phyloP scores from a whole-genome alignment of 2,888 invertebrate genomes.

The Platycheirus rosarum region DNA sequence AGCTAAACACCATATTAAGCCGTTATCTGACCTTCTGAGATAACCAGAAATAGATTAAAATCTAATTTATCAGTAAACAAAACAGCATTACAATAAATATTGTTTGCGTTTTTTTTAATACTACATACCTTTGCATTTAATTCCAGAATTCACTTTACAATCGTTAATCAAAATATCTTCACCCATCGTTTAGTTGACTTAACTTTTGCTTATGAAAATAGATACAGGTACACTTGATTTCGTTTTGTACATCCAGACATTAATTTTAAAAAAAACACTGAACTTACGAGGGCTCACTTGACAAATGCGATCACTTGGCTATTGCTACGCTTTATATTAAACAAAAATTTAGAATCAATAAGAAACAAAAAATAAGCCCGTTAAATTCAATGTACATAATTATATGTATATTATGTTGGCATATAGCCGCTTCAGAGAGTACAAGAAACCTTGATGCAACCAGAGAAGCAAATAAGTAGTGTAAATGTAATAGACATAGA shows the following conservation, averaged over 20 bases:
- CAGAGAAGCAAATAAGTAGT: not conserved
- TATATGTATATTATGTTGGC: too few relatives aligned
- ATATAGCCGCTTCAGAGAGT: constrained; percentile 1
- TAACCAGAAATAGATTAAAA: not conserved
- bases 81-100: too few relatives aligned
- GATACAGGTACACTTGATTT: not conserved
- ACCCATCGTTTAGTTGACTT: constrained; percentile 48
- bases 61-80: too few relatives aligned
- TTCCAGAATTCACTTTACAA: constrained; percentile 44
- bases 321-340: constrained; percentile 7
- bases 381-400: constrained; percentile 18
- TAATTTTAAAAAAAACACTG: constrained; percentile 2
- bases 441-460: not conserved
- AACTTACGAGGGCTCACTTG: not conserved
- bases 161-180: constrained; percentile 52
- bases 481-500: not conserved
- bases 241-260: not conserved
- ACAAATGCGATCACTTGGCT: not conserved
- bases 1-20: not conserved
- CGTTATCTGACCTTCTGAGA: not conserved
- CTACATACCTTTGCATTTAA: constrained; percentile 8
- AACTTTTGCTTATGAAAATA: not conserved
- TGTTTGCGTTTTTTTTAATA: too few relatives aligned
- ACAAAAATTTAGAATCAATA: too few relatives aligned
- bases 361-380: not conserved